Evolutionary conservation across 1,140 invertebrate species (phyloP), one percentile per base, ranked within the genome.

Genomic region (Bombus cullumanus): DNA sequence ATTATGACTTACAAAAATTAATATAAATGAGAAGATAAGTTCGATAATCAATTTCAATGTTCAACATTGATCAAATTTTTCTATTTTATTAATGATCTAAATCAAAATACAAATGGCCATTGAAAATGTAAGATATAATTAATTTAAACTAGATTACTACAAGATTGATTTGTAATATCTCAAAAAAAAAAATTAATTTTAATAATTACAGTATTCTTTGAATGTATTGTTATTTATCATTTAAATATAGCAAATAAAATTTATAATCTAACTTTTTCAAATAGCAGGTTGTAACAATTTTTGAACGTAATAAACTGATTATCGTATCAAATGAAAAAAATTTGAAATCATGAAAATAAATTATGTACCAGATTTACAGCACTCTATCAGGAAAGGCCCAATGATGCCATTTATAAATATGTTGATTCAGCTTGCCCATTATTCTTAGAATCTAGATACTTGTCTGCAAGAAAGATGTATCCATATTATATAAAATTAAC

Each of bases 391-490:
- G 88, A 90, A 88, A 92, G 90, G 91, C 92, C 93, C 92, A 92
- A 84, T 92, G 94, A 92, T 94, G 78, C 12, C 92, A 91, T 94
- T 92, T 95, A 95, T 92, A 95, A 95, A 95, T 90, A 92, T 92
- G 94, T 95, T 91, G 95, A 95, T 95, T 95, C 95, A 88, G 94
- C 94, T 93, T 94, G 93, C 86, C 94, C 94, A 91, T 94, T 95
- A 94, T 95, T 93, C 92, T 95, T 95, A 95, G 94, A 94, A 91
- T 95, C 94, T 94, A 95, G 92, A 95, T 89, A 94, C 89, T 94
- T 93, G 86, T 94, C 95, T 95, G 95, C 62, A 95, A 95, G 93
- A 95, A 95, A 95, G 90, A 95, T 92, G 89, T 93, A 91, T 91
- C 86, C 90, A 92, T 88, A 86, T 92, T 93, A 89, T 57, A 93